A percentile compares a stretch with the other conserved stretches of the same genome.
These are phyloP conservation scores for Etheostoma perlongum DNA, from an alignment of 2,797 vertebrate species.

Conservation along the genomic window DNA sequence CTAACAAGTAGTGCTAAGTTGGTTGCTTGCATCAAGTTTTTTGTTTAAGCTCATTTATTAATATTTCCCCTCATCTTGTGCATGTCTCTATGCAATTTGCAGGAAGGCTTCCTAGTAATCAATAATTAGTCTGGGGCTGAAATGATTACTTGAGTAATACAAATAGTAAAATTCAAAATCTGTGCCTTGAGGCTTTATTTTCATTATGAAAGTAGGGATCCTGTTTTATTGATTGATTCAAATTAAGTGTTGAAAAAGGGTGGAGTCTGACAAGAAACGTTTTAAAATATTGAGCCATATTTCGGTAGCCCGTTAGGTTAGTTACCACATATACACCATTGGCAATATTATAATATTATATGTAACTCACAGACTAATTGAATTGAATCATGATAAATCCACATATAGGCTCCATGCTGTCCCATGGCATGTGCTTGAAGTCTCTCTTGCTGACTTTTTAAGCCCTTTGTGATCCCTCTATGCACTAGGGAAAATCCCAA, in stretches of 20 bases:
- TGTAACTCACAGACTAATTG: constrained; percentile 10
- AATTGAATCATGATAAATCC: constrained; percentile 1
- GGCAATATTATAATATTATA: neutral
- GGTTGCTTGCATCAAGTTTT: neutral
- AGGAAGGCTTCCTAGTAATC: constrained; percentile 27
- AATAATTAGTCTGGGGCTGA: constrained; percentile 24
- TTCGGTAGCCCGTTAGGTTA: neutral
- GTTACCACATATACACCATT: neutral
- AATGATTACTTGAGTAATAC: constrained; percentile 10
- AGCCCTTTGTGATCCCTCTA: neutral
- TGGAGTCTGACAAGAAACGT: neutral
- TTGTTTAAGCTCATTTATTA: constrained; percentile 12
- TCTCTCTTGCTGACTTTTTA: constrained; percentile 1
- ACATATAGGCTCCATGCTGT: neutral
- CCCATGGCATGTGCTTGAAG: constrained; percentile 4
- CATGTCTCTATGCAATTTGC: neutral
- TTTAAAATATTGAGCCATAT: neutral
- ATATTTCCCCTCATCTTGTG: constrained; percentile 5
- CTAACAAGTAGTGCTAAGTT: neutral
- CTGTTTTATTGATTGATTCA: constrained; percentile 13
- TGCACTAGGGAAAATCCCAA: neutral
- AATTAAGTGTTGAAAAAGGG: neutral
- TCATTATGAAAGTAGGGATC: constrained; percentile 19
- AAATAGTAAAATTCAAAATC: constrained; percentile 16
- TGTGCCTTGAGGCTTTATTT: constrained; percentile 27